phyloP scores from a whole-genome alignment of 1,140 invertebrate genomes.

The Aethina tumida region DNA sequence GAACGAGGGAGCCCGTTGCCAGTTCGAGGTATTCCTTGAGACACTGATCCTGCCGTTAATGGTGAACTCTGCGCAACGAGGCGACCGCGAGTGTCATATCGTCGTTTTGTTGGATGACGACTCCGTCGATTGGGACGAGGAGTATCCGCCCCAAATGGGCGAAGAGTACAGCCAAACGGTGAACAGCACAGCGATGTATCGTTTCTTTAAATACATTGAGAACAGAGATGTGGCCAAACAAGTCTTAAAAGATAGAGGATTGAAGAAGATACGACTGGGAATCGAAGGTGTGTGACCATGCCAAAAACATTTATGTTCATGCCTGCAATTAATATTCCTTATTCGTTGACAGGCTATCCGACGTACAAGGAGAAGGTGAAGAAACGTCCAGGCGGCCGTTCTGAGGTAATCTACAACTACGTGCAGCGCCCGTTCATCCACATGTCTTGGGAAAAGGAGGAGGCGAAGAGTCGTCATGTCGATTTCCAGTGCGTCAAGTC shows the following conservation, averaged over 20 bases:
- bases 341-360: slow-evolving; percentile 61
- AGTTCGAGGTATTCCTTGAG: slow-evolving; percentile 95
- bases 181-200: slow-evolving; percentile 84
- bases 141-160: slow-evolving; percentile 97
- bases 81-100: slow-evolving; percentile 83
- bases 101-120: slow-evolving; percentile 94
- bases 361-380: slow-evolving; percentile 98
- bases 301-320: not conserved
- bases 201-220: slow-evolving; percentile 99
- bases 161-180: slow-evolving; percentile 96
- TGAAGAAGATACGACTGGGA: slow-evolving; percentile 98
- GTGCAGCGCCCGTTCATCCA: slow-evolving; percentile 99
- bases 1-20: slow-evolving; percentile 94
- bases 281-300: slow-evolving; percentile 62
- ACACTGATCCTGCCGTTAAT: slow-evolving; percentile 91
- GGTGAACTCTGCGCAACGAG: slow-evolving; percentile 88
- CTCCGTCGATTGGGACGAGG: slow-evolving; percentile 96
- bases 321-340: not conserved
- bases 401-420: slow-evolving; percentile 98
- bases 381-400: slow-evolving; percentile 78
- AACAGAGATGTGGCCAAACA: slow-evolving; percentile 98
- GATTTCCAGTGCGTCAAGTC: slow-evolving; percentile 97
- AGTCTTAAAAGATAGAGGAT: slow-evolving; percentile 93
- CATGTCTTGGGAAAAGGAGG: slow-evolving; percentile 99
- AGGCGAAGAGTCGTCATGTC: slow-evolving; percentile 96